phyloP scores from a whole-genome alignment of 1,140 invertebrate genomes.

The Neodiprion pinetum region DNA sequence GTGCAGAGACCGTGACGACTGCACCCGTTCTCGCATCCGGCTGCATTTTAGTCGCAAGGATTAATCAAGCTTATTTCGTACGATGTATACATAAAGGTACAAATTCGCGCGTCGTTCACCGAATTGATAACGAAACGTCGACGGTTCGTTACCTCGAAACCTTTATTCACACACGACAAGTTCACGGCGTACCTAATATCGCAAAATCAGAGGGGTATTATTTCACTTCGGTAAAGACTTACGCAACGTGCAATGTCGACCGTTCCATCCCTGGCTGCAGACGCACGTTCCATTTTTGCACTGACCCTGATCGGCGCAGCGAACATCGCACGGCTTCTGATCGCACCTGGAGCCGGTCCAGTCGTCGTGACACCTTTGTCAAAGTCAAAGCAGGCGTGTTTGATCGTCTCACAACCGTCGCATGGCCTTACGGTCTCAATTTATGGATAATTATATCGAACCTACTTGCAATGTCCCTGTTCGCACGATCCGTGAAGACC shows the following conservation, averaged over 20 bases:
- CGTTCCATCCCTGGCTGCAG: constrained; percentile 97
- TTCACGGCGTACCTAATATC: no score
- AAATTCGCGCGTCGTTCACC: neutral
- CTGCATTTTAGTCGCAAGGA: constrained; percentile 62
- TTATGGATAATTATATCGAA: constrained; percentile 20
- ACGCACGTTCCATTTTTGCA: constrained; percentile 97
- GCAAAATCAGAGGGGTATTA: constrained; percentile 11
- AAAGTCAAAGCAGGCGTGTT: constrained; percentile 12
- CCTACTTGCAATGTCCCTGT: constrained; percentile 79
- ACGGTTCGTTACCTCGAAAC: neutral
- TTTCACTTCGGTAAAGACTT: constrained; percentile 60
- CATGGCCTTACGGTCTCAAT: constrained; percentile 19
- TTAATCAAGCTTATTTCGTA: neutral
- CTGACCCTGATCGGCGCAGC: constrained; percentile 93
- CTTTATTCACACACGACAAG: no score
- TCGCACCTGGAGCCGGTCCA: constrained; percentile 94
- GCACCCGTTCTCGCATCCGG: constrained; percentile 94
- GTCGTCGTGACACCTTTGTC: constrained; percentile 78
- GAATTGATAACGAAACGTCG: neutral
- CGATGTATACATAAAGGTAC: neutral
- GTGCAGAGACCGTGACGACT: constrained; percentile 90
- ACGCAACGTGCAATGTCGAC: constrained; percentile 94
- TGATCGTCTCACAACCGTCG: constrained; percentile 17
- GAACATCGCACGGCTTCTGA: constrained; percentile 85
- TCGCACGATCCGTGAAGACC: constrained; percentile 90